Base-by-base conservation (phyloP, 1,140 invertebrate genomes). In the Helicoverpa armigera region DNA sequence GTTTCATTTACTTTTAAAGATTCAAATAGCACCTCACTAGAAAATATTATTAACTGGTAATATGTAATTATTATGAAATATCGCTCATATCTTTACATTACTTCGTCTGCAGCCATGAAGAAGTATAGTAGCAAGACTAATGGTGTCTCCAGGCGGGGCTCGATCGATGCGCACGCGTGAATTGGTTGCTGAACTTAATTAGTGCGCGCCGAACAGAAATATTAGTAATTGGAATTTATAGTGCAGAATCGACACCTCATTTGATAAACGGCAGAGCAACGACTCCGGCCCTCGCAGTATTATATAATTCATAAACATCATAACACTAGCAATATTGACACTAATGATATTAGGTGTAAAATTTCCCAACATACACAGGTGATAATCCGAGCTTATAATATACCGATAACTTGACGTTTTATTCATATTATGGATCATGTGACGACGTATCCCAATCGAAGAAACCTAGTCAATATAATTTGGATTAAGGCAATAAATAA, bases 401-500 rank as follows among this genome's bases (percentile, higher is more conserved):
- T 85, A 80, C 79, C 79, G 80, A 85, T 87, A 84, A 87, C 83
- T 87, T 82, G 85, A 86, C 87, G 85, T 43, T 77, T 84, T 86
- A 84, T 86, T 83, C 84, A 91, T 88, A 87, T 85, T 88, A 90
- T 88, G 90, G 92, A 92, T 93, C 88, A 90, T 82, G 89, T 92
- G 89, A 90, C 91, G 90, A 91, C 90, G 88, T 92, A 84, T 86
- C 86, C 82, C 82, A 89, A 91, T 91, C 86, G 87, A 87, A 90
- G 90, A 91, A 91, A 91, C 87, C 91, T 92, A 94, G 91, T 92
- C 92, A 88, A 94, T 93, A 94, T 93, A 92, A 94, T 92, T 93
- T 91, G 94, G 92, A 95, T 95, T 95, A 94, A 89, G 81, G 92
- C 87, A 90, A 95, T 95, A 94, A 95, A 95, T 94, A 94, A 93